Evolutionary conservation across 1,140 invertebrate genomes (phyloP).

Genomic region (Carposina sasakii): DNA sequence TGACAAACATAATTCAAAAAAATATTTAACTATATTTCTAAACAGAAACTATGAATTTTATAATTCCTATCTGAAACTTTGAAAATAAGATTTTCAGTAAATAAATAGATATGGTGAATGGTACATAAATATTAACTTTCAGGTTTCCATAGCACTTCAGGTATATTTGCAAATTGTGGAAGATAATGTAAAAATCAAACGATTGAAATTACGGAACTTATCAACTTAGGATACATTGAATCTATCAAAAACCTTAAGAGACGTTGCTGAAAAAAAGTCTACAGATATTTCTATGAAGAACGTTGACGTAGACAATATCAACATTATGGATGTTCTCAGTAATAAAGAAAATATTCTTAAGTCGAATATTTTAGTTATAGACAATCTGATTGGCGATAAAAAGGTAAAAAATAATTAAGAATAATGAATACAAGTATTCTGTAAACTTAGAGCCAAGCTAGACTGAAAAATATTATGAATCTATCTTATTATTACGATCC

Average conservation of each 20-base stretch:
- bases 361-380: constrained; percentile 6
- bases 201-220: constrained; percentile 16
- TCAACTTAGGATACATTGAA: constrained; percentile 6
- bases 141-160: constrained; percentile 20
- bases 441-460: too few relatives aligned
- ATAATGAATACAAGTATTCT: too few relatives aligned
- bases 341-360: background rate
- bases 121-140: constrained; percentile 4
- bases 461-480: background rate
- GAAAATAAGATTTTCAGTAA: too few relatives aligned
- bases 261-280: constrained; percentile 9
- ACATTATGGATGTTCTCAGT: constrained; percentile 13
- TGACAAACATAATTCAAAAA: too few relatives aligned
- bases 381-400: constrained; percentile 9
- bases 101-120: too few relatives aligned
- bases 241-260: constrained; percentile 8
- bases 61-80: too few relatives aligned
- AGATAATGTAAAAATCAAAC: constrained; percentile 14
- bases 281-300: constrained; percentile 6
- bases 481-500: too few relatives aligned
- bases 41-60: too few relatives aligned
- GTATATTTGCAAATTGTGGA: constrained; percentile 24
- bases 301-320: constrained; percentile 1
- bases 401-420: too few relatives aligned
- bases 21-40: too few relatives aligned